A percentile compares a stretch with the other conserved stretches of the same genome.
Evolutionary conservation across 2,888 invertebrate species (phyloP).

Genomic region (Hermodice carunculata): DNA sequence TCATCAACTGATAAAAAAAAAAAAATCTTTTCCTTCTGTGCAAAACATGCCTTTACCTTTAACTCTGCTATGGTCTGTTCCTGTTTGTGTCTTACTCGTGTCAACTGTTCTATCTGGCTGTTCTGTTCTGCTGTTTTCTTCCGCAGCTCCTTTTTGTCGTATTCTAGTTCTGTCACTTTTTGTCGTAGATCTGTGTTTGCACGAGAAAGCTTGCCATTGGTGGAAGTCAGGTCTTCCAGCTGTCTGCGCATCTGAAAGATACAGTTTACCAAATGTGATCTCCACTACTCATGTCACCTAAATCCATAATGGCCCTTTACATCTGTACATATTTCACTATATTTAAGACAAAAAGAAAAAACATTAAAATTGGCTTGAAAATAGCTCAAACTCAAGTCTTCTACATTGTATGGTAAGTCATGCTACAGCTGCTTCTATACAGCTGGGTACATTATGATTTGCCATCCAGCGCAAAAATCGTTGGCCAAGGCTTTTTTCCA

Average conservation of each 20-base stretch:
- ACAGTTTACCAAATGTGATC: neutral
- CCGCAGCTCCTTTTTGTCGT: slow-evolving; percentile 48
- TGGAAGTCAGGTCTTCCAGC: slow-evolving; percentile 52
- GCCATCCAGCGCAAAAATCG: no score
- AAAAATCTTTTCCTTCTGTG: neutral
- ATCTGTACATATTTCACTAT: no score
- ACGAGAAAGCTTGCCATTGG: slow-evolving; percentile 62
- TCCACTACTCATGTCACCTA: no score
- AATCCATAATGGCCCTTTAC: no score
- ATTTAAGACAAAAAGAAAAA: no score
- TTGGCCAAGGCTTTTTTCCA: neutral
- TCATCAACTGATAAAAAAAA: no score
- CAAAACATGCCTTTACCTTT: slow-evolving; percentile 46
- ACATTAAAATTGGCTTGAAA: no score
- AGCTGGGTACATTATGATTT: no score
- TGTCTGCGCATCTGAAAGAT: slow-evolving; percentile 54
- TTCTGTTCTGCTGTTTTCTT: slow-evolving; percentile 55
- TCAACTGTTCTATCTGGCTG: slow-evolving; percentile 54
- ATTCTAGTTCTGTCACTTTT: slow-evolving; percentile 53
- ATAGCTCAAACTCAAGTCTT: no score
- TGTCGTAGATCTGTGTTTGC: slow-evolving; percentile 62
- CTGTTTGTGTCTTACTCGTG: slow-evolving; percentile 53
- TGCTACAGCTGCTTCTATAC: no score
- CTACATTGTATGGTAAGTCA: no score
- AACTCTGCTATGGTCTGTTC: slow-evolving; percentile 56